Evolutionary conservation across 30 jellyfish, hydroid and myxozoan genomes (phyloP), one percentile per base, ranked within the genome.

Genomic region (Turritopsis dohrnii): DNA sequence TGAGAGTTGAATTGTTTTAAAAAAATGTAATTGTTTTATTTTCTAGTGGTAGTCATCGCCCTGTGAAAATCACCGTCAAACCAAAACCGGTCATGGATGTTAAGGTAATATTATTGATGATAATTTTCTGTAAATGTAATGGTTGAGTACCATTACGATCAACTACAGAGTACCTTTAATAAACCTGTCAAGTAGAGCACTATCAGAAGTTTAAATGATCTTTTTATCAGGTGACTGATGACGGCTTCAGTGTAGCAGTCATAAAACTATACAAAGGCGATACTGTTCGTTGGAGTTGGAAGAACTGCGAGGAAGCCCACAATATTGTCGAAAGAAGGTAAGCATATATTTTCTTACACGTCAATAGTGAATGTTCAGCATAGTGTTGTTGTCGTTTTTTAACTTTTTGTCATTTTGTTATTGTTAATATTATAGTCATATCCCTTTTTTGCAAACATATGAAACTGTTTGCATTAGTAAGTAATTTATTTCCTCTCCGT

Each of bases 251-350:
- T 82, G 89, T 82, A 24, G 89, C 89, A 21, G 85, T 82, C 71
- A 71, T 82, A 19, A 66, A 71, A 52, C 52, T 82, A 28, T 82
- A 82, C 73, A 82, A 72, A 82, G 89, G 89, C 21, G 89, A 82
- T 71, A 82, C 89, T 20, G 73, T 82, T 3, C 84, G 89, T 13
- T 82, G 89, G 89, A 82, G 89, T 29, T 82, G 89, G 89, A 82
- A 71, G 71, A 66, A 82, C 25, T 82, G 89, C 29, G 89, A 82
- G 66, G 89, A 82, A 66, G 85, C 89, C 8, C 89, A 71, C 52
- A 82, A 82, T 82, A 66, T 82, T 23, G 85, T 71, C 23, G 89
- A 82, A 71, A 82, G 89, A 28, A 82, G 71, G 89, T 82, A 66
- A 17, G 54, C 60, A 3, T 5, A 41, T 41, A 41, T 41, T 41